These are phyloP conservation scores for Dendroctonus ponderosae DNA, from an alignment of 1,140 invertebrate species.

Conservation along the genomic window DNA sequence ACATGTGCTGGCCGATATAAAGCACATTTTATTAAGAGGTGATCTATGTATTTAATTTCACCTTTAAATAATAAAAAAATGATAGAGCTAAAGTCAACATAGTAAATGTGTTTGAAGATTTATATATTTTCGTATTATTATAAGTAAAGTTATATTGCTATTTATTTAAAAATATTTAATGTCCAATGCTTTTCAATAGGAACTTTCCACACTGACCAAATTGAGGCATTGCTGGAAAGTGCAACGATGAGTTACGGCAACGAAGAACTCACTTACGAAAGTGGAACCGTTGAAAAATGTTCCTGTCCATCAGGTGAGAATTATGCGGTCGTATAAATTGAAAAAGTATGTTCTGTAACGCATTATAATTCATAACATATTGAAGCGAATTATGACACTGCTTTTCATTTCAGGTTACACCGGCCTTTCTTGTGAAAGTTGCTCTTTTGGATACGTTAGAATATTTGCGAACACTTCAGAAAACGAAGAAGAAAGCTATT, in stretches of 20 bases:
- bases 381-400: too few species aligned
- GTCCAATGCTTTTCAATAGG: slow-evolving; percentile 44
- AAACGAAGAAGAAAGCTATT: slow-evolving; percentile 54
- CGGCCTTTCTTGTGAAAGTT: slow-evolving; percentile 82
- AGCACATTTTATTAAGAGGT: slow-evolving; percentile 73
- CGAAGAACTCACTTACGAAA: slow-evolving; percentile 34
- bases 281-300: slow-evolving; percentile 60
- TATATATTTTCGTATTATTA: not conserved
- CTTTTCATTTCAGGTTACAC: slow-evolving; percentile 55
- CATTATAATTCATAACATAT: not conserved
- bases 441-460: slow-evolving; percentile 80
- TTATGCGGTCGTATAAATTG: not conserved
- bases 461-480: slow-evolving; percentile 60
- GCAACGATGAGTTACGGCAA: slow-evolving; percentile 34
- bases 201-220: slow-evolving; percentile 92
- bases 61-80: not conserved
- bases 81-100: slow-evolving; percentile 44
- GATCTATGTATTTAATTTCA: not conserved
- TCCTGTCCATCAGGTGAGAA: slow-evolving; percentile 56
- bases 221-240: slow-evolving; percentile 66
- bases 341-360: not conserved
- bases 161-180: not conserved
- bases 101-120: not conserved
- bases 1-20: slow-evolving; percentile 76
- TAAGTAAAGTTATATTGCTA: not conserved